Evolutionary conservation across 2,113 vertebrate species (phyloP), one percentile per base, ranked within the genome.

Genomic region (Macquaria ambigua): DNA sequence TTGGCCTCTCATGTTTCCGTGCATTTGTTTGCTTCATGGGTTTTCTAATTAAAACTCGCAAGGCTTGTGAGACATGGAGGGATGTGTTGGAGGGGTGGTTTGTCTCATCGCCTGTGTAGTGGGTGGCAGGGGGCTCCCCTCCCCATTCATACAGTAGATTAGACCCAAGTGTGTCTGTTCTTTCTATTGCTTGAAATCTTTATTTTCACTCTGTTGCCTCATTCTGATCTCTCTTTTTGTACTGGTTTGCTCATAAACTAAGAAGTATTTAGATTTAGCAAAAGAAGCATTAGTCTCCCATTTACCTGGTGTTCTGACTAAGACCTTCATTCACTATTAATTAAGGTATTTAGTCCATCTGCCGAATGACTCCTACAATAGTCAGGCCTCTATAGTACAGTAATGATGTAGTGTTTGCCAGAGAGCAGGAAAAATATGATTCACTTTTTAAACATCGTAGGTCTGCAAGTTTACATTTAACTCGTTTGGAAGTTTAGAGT

Each of bases 41-140:
- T 90, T 94, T 93, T 92, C 85, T 93, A 92, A 93, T 94, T 93
- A 90, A 93, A 93, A 91, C 86, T 86, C 12, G 31, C 41, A 62
- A 15, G 71, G 84, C 71, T 86, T 81, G 73, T 77, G 79, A 86
- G 91, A 92, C 79, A 71, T 61, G 55, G 81, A 82, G 63, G 52
- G 77, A 83, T 86, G 61, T 55, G 78, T 82, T 64, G 34, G 76
- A 41, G 53, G 80, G 84, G 73, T 3, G 73, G 48, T 66, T 66
- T 74, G 84, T 86, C 68, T 86, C 50, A 43, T 80, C 43, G 82
- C 59, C 79, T 85, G 77, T 62, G 46, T 48, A 69, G 84, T 66
- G 63, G 71, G 50, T 72, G 69, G 67, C 58, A 59, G 55, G 69
- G 25, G 55, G 66, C 61, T 55, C 70, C 73, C 31, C 70, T 69